phyloP scores from a whole-genome alignment of 2,113 vertebrate genomes.

The Setophaga coronata region DNA sequence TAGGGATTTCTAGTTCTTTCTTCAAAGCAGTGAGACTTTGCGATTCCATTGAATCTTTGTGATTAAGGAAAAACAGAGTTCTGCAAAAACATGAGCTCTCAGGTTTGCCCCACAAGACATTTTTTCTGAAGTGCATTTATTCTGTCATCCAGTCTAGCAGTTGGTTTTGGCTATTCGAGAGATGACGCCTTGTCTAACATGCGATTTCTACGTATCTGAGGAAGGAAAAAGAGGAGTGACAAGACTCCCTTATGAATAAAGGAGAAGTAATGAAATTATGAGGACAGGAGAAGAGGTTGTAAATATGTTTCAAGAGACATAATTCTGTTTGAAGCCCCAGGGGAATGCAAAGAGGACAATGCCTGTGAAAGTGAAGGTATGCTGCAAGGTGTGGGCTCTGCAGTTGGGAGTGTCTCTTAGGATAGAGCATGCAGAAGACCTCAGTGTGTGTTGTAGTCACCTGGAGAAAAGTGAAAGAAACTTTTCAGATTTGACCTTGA shows the following conservation, averaged over 20 bases:
- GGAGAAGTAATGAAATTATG: not conserved
- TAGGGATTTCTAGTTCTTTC: not conserved
- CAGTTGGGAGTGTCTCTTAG: not conserved
- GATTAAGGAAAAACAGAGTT: not conserved
- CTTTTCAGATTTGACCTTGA: not conserved
- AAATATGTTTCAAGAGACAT: not conserved
- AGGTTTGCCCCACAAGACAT: not conserved
- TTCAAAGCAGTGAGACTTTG: not conserved
- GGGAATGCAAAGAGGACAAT: not conserved
- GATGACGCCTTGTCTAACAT: fast-evolving
- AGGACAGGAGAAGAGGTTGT: not conserved
- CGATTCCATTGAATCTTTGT: not conserved
- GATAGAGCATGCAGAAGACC: not conserved
- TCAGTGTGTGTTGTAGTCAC: not conserved
- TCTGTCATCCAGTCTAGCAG: not conserved
- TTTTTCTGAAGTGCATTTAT: not conserved
- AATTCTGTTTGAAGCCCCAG: not conserved
- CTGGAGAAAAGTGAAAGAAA: not conserved
- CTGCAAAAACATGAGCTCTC: not conserved
- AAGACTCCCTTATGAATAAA: not conserved
- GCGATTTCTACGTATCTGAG: not conserved
- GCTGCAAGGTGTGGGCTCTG: not conserved
- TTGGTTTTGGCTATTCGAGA: not conserved
- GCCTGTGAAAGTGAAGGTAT: not conserved
- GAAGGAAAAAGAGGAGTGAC: not conserved